Conservation (phyloP, 2,888 invertebrate genomes). For the Ischnura elegans region DNA sequence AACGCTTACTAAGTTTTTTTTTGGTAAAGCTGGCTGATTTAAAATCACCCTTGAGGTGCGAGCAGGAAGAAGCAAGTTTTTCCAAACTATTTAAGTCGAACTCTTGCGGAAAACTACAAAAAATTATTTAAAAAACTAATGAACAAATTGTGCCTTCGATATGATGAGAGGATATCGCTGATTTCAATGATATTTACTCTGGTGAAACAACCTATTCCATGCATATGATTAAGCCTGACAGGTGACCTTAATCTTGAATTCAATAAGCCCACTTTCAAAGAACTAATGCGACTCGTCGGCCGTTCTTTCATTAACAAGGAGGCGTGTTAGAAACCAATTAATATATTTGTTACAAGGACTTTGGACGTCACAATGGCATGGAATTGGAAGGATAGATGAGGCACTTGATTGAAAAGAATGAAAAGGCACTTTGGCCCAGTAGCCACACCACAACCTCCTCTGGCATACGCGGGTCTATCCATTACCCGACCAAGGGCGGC, state of each 20-base stretch:
- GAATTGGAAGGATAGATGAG: neutral
- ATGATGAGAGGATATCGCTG: neutral
- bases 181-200: neutral
- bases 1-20: no score
- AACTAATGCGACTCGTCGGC: neutral
- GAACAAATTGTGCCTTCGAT: no score
- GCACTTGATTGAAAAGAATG: constrained; percentile 7
- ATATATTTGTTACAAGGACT: constrained; percentile 14
- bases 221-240: neutral
- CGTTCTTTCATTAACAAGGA: constrained; percentile 7
- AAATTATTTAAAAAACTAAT: neutral
- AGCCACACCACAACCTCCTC: neutral
- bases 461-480: neutral
- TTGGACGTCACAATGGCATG: neutral
- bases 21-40: no score
- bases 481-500: neutral
- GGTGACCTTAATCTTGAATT: neutral
- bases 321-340: constrained; percentile 23
- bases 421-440: neutral
- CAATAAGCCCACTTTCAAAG: neutral
- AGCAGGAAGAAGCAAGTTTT: no score
- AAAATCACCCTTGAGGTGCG: no score
- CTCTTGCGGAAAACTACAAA: no score
- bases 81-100: no score
- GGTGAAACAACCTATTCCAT: neutral